Conservation (phyloP, 2,797 vertebrate species). For the Myoxocephalus aenaeus region DNA sequence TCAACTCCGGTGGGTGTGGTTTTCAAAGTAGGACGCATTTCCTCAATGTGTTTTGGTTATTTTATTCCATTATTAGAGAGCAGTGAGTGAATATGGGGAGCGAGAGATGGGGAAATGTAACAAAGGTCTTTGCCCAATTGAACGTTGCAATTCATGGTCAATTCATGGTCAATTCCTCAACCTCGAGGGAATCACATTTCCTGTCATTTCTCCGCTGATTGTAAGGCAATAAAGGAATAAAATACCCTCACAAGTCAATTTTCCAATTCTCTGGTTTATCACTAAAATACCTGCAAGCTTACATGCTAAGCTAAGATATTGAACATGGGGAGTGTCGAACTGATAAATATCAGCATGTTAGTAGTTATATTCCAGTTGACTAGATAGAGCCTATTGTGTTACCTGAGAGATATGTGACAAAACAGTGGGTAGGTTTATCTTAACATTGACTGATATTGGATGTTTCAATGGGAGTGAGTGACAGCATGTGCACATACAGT, state of each 20-base stretch:
- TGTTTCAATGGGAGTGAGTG: slow-evolving; percentile 39
- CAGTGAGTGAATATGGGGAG: not conserved
- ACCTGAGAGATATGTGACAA: slow-evolving; percentile 42
- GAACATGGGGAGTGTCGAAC: not conserved
- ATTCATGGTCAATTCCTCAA: no score
- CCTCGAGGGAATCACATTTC: not conserved
- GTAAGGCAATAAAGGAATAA: not conserved
- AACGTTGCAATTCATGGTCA: not conserved
- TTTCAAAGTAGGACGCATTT: no score
- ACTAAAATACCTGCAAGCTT: not conserved
- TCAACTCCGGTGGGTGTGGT: no score
- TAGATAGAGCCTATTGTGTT: slow-evolving; percentile 57
- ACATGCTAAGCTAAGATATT: not conserved
- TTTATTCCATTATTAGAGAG: not conserved
- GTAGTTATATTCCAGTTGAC: slow-evolving; percentile 33
- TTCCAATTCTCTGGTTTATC: not conserved
- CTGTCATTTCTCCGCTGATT: not conserved
- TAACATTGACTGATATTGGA: slow-evolving; percentile 31
- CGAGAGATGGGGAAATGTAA: no score
- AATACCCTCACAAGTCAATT: no score
- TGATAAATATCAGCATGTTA: not conserved
- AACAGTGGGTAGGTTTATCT: slow-evolving; percentile 49
- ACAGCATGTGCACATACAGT: slow-evolving; percentile 31
- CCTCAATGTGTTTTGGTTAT: not conserved
- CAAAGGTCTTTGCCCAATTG: no score